Conservation (phyloP, 2,888 invertebrate genomes). For the Troides oblongomaculatus region DNA sequence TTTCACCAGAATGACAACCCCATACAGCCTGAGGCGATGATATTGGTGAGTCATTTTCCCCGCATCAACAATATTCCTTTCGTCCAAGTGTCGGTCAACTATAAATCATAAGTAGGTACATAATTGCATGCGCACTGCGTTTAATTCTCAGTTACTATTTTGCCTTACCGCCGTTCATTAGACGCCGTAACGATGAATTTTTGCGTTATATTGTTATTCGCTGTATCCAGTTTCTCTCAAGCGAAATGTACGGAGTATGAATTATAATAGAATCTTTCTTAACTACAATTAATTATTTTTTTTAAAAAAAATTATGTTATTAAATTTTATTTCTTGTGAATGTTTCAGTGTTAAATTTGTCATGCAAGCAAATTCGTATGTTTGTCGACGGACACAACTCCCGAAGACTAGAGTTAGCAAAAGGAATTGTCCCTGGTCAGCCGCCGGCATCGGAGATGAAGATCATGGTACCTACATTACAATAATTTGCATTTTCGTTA, state of each 20-base stretch:
- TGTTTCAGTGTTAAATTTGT: conserved; percentile 41
- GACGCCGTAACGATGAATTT: conserved; percentile 22
- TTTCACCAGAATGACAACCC: conserved; percentile 29
- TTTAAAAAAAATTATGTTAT: background rate
- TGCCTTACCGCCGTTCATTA: conserved; percentile 30
- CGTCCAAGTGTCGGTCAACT: conserved; percentile 19
- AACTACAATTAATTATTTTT: background rate
- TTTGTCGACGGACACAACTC: conserved; percentile 50
- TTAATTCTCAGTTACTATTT: conserved; percentile 36
- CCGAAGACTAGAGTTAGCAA: conserved; percentile 41
- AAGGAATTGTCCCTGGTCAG: conserved; percentile 42
- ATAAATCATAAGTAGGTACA: conserved; percentile 20
- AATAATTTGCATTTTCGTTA: background rate
- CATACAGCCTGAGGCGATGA: conserved; percentile 22
- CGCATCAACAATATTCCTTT: conserved; percentile 20
- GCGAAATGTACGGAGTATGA: conserved; percentile 24
- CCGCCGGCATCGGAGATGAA: conserved; percentile 50
- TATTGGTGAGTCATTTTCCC: conserved; percentile 16
- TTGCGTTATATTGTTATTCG: conserved; percentile 16
- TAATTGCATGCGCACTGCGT: conserved; percentile 25
- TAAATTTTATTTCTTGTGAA: conserved; percentile 3
- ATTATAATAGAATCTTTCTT: background rate
- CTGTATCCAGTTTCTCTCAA: conserved; percentile 12
- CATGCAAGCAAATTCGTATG: conserved; percentile 42
- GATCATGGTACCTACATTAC: conserved; percentile 38